Evolutionary conservation across 2,113 vertebrate genomes (phyloP).

Genomic region (Pseudolaguvia tuberculata): DNA sequence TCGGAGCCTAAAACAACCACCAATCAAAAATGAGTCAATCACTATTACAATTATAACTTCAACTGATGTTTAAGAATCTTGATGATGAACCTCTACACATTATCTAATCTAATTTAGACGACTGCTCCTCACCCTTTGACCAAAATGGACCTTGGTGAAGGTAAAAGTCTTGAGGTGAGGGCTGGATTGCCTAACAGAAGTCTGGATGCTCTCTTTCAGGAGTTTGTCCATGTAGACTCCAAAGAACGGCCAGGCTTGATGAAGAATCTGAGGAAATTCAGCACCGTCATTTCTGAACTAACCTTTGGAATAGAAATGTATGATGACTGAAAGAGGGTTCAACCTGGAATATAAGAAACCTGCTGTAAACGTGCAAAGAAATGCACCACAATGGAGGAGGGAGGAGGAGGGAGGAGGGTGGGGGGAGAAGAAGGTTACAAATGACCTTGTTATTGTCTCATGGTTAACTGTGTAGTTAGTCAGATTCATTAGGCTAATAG

Average conservation of each 20-base stretch:
- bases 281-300: not conserved
- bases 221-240: slow-evolving; percentile 88
- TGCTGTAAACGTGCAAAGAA: too few relatives aligned
- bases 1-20: slow-evolving; percentile 76
- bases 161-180: slow-evolving; percentile 79
- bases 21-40: not conserved
- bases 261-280: slow-evolving; percentile 71
- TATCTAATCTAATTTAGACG: not conserved
- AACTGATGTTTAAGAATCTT: not conserved
- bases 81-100: not conserved
- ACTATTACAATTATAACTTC: not conserved
- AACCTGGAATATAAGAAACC: too few relatives aligned
- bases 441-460: too few relatives aligned
- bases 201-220: slow-evolving; percentile 80
- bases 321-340: not conserved
- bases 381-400: too few relatives aligned
- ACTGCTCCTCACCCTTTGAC: slow-evolving; percentile 72
- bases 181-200: slow-evolving; percentile 75
- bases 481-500: too few relatives aligned
- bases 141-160: slow-evolving; percentile 89
- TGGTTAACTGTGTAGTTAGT: too few relatives aligned
- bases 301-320: not conserved
- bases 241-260: slow-evolving; percentile 91
- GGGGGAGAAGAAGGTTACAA: too few relatives aligned
- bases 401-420: too few relatives aligned